Conservation (phyloP, 2,888 invertebrate genomes). For the Campoletis raptor region DNA sequence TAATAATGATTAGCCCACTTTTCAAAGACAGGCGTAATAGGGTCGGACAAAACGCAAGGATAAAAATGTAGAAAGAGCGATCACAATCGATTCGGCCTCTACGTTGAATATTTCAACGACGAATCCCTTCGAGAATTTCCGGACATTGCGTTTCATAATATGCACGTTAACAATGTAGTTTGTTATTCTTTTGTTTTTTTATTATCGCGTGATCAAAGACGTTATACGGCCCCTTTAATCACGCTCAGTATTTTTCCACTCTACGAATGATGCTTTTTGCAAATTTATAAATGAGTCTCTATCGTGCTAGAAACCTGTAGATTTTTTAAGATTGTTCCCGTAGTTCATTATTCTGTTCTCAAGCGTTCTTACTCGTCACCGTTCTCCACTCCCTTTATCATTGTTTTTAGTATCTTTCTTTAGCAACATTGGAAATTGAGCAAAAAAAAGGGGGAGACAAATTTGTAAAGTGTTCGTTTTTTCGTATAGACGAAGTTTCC, state of each 20-base stretch:
- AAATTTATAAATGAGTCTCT: constrained; percentile 22
- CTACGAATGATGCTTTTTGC: constrained; percentile 15
- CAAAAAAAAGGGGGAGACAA: background rate
- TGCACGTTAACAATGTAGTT: constrained; percentile 49
- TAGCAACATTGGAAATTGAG: background rate
- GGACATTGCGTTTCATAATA: constrained; percentile 46
- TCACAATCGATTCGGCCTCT: constrained; percentile 56
- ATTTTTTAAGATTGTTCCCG: background rate
- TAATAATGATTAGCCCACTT: constrained; percentile 8
- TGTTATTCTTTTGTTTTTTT: constrained; percentile 19
- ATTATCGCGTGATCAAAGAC: constrained; percentile 36
- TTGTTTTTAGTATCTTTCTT: constrained; percentile 1
- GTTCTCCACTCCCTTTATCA: background rate
- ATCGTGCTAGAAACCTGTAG: background rate
- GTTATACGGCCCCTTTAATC: constrained; percentile 18
- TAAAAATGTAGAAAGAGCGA: constrained; percentile 13
- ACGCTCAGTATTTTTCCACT: constrained; percentile 18
- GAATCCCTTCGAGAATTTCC: constrained; percentile 42
- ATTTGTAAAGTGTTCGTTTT: background rate
- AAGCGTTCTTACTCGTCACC: background rate
- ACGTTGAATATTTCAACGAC: constrained; percentile 51
- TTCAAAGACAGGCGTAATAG: background rate
- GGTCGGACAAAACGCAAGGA: background rate
- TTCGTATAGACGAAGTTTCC: background rate
- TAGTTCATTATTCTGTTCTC: background rate